Evolutionary conservation across 2,797 vertebrate species (phyloP).

Genomic region (Hyperoplus lanceolatus): DNA sequence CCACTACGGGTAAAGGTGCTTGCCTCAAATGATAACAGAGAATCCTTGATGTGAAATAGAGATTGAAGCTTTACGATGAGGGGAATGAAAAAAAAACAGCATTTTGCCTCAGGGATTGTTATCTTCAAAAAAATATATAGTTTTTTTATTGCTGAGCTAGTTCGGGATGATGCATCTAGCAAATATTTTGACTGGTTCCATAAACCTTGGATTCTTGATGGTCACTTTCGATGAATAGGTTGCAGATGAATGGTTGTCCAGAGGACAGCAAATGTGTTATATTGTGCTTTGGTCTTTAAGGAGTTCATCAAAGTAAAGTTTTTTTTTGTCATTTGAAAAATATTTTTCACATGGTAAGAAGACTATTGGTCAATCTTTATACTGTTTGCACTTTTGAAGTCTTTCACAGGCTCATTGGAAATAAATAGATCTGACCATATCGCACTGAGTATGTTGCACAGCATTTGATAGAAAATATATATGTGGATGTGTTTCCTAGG

Average conservation of each 20-base stretch:
- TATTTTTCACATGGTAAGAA: slow-evolving; percentile 6
- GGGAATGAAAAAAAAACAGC: slow-evolving; percentile 50
- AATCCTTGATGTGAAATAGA: slow-evolving; percentile 57
- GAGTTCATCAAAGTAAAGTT: slow-evolving; percentile 39
- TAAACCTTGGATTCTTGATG: slow-evolving; percentile 37
- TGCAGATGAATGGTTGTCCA: slow-evolving; percentile 29
- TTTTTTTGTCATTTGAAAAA: slow-evolving; percentile 40
- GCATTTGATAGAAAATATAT: slow-evolving; percentile 11
- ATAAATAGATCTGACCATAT: slow-evolving; percentile 38
- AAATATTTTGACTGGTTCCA: slow-evolving; percentile 42
- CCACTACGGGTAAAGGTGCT: slow-evolving; percentile 17
- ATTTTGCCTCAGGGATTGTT: slow-evolving; percentile 47
- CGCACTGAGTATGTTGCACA: neutral
- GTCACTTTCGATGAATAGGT: slow-evolving; percentile 29
- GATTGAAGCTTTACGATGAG: slow-evolving; percentile 45
- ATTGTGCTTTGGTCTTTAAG: slow-evolving; percentile 18
- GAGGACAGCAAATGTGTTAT: slow-evolving; percentile 37
- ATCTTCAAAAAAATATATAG: slow-evolving; percentile 49
- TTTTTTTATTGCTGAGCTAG: slow-evolving; percentile 46
- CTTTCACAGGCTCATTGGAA: slow-evolving; percentile 28
- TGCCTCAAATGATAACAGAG: slow-evolving; percentile 46
- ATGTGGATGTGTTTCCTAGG: slow-evolving; percentile 69
- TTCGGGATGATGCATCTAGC: slow-evolving; percentile 42
- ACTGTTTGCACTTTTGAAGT: slow-evolving; percentile 12
- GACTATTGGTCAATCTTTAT: slow-evolving; percentile 16